Evolutionary conservation across 2,113 vertebrate species (phyloP).

Genomic region (Leptodactylus fuscus): DNA sequence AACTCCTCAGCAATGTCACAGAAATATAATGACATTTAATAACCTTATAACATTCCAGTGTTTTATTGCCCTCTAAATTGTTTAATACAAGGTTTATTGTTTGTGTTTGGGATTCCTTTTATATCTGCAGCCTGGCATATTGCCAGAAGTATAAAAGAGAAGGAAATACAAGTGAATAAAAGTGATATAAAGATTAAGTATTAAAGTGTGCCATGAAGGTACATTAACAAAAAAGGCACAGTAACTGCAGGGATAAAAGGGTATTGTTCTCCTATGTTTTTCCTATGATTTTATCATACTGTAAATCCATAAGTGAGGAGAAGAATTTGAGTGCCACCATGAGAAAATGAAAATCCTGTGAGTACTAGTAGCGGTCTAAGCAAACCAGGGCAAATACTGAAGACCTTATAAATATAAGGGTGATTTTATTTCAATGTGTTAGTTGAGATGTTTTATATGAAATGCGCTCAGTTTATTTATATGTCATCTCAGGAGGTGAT

Average conservation of each 20-base stretch:
- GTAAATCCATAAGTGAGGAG: neutral
- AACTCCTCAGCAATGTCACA: too few species aligned
- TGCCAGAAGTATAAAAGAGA: neutral
- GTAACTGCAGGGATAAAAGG: constrained; percentile 1
- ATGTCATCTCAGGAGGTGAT: neutral
- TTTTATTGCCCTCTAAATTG: neutral
- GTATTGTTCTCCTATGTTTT: neutral
- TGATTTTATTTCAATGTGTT: neutral
- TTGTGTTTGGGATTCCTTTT: neutral
- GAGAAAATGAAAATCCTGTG: constrained; percentile 7
- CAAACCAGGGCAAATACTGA: neutral
- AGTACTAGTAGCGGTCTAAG: neutral
- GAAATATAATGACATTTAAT: neutral
- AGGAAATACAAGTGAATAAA: too few species aligned
- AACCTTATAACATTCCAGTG: neutral
- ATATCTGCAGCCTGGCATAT: neutral
- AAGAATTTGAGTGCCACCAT: constrained; percentile 8
- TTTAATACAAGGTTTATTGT: neutral
- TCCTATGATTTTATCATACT: neutral
- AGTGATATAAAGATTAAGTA: neutral
- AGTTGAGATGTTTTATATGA: neutral
- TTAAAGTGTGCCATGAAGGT: neutral
- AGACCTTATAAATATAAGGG: neutral
- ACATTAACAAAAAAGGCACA: neutral
- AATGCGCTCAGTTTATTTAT: neutral